A percentile compares a stretch with the other conserved stretches of the same genome.
phyloP scores from a whole-genome alignment of 2,797 vertebrate species.

The Emys orbicularis region DNA sequence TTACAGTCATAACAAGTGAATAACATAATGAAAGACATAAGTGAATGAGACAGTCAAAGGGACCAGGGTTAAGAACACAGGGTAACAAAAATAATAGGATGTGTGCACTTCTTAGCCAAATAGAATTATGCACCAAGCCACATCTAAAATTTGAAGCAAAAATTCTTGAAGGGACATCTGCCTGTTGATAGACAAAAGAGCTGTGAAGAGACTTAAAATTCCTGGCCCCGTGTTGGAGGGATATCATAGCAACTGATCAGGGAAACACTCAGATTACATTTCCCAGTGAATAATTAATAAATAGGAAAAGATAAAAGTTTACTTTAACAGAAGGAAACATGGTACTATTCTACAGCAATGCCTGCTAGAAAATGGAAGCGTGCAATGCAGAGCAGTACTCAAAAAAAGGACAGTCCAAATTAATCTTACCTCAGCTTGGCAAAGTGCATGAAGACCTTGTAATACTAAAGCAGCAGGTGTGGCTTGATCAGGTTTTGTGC shows the following conservation, averaged over 20 bases:
- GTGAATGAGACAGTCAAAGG: neutral
- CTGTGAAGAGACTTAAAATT: neutral
- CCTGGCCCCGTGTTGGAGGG: neutral
- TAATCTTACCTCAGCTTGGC: constrained; percentile 90
- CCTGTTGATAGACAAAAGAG: neutral
- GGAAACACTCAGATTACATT: neutral
- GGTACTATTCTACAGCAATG: neutral
- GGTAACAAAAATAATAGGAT: neutral
- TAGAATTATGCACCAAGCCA: neutral
- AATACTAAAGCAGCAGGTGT: constrained; percentile 90
- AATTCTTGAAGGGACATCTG: neutral
- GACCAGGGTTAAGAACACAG: neutral
- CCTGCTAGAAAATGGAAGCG: neutral
- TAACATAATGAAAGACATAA: neutral
- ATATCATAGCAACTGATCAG: neutral
- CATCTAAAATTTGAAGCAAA: neutral
- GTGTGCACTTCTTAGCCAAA: neutral
- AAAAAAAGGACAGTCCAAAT: neutral
- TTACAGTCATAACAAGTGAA: neutral
- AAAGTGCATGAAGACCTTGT: constrained; percentile 92
- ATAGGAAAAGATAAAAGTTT: neutral
- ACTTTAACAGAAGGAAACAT: neutral
- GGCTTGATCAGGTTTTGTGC: constrained; percentile 88
- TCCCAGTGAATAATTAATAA: neutral
- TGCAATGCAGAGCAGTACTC: neutral